Evolutionary conservation across 2,797 vertebrate species (phyloP), one percentile per base, ranked within the genome.

Genomic region (Kryptopterus vitreolus): DNA sequence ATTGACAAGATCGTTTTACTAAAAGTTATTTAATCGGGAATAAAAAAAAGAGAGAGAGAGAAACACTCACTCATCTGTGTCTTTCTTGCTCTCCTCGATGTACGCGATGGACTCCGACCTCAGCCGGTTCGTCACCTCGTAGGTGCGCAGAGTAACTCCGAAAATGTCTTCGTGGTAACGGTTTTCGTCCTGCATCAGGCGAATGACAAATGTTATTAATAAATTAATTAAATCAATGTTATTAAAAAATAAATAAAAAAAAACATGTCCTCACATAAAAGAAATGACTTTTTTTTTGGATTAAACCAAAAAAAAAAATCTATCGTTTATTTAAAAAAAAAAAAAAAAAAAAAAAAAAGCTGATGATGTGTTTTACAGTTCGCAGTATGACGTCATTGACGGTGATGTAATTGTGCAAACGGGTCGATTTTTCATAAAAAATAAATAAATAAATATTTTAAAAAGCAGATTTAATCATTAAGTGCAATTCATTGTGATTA

Each of bases 161-260:
- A 99, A 99, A 88, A 99, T 99, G 88, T 99, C 98, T 89, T 99
- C 98, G 0, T 99, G 98, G 89, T 99, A 99, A 78, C 96, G 95
- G 87, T 96, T 96, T 91, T 99, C 97, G 87, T 98, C 97, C 98
- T 99, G 88, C 3, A 58, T 33, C 6, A n/a, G n/a, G n/a, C n/a
- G n/a, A n/a, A n/a, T n/a, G n/a, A n/a, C n/a, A n/a, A n/a, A n/a
- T n/a, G n/a, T n/a, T n/a, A n/a, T n/a, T n/a, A n/a, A n/a, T n/a
- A n/a, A n/a, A n/a, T n/a, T n/a, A n/a, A n/a, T n/a, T n/a, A n/a
- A n/a, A n/a, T n/a, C n/a, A n/a, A n/a, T n/a, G n/a, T n/a, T n/a
- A n/a, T n/a, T n/a, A n/a, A n/a, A n/a, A n/a, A n/a, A n/a, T n/a
- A n/a, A n/a, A n/a, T n/a, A n/a, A n/a, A n/a, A n/a, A n/a, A n/a